These are phyloP conservation scores for Alcis repandata DNA, from an alignment of 2,888 invertebrate genomes.

Conservation along the genomic window DNA sequence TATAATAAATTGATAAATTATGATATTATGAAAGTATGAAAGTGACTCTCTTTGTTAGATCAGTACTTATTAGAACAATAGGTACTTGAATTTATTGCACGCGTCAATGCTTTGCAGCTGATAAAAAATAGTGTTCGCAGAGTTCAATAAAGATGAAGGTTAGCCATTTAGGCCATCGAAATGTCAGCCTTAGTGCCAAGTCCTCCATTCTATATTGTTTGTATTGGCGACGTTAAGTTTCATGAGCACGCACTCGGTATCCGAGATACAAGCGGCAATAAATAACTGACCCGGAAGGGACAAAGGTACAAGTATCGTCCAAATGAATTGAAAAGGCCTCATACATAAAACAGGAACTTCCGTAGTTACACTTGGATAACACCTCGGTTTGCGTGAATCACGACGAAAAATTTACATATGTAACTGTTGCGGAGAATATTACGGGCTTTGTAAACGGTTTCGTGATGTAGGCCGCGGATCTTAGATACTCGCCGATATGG, in stretches of 20 bases:
- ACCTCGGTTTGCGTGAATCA: conserved; percentile 68
- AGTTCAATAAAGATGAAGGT: conserved; percentile 15
- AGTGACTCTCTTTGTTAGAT: too few relatives aligned
- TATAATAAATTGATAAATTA: too few relatives aligned
- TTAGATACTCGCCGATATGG: conserved; percentile 13
- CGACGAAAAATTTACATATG: conserved; percentile 69
- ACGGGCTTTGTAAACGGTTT: conserved; percentile 30
- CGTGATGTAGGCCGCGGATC: conserved; percentile 17
- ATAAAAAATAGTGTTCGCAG: neutral
- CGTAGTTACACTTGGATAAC: conserved; percentile 68
- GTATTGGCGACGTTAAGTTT: conserved; percentile 56
- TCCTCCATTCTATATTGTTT: conserved; percentile 59
- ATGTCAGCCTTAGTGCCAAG: conserved; percentile 10
- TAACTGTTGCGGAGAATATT: conserved; percentile 32
- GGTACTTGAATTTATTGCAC: neutral
- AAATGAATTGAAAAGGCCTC: conserved; percentile 85
- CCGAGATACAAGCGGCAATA: conserved; percentile 79
- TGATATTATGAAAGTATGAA: too few relatives aligned
- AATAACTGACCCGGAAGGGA: conserved; percentile 85
- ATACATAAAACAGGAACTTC: conserved; percentile 81
- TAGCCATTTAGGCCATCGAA: conserved; percentile 5
- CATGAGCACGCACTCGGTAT: conserved; percentile 72
- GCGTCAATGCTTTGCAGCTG: neutral
- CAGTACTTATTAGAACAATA: too few relatives aligned
- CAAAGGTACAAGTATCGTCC: conserved; percentile 80